These are phyloP conservation scores for Nomada fabriciana DNA, from an alignment of 2,888 invertebrate genomes.

Conservation along the genomic window DNA sequence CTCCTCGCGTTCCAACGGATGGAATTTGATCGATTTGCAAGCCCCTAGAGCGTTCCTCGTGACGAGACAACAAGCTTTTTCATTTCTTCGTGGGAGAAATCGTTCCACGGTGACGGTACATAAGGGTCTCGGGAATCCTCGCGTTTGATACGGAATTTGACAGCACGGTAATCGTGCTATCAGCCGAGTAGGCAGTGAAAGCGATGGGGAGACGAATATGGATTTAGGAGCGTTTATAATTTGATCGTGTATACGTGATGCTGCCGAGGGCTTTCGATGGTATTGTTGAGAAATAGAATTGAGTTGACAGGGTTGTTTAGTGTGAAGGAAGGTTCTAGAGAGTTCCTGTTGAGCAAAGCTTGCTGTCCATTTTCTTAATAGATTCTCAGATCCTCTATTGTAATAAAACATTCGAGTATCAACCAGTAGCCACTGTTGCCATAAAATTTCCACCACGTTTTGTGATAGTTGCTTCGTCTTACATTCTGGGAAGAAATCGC, in stretches of 20 bases:
- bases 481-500: no score
- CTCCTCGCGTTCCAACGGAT: conserved; percentile 55
- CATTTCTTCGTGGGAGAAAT: conserved; percentile 56
- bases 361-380: no score
- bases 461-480: no score
- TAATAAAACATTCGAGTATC: no score
- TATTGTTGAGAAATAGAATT: conserved; percentile 7
- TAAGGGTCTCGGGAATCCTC: conserved; percentile 25
- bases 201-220: background rate
- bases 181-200: conserved; percentile 4
- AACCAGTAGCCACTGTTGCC: no score
- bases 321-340: background rate
- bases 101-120: conserved; percentile 28
- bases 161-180: conserved; percentile 36
- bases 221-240: conserved; percentile 8
- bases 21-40: conserved; percentile 68
- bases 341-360: background rate
- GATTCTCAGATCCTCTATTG: no score
- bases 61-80: conserved; percentile 60
- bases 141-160: conserved; percentile 42
- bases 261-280: conserved; percentile 9
- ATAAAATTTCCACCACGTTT: no score
- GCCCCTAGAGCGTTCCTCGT: conserved; percentile 43
- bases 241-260: background rate
- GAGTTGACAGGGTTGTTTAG: conserved; percentile 11